Conservation (phyloP, 2,113 vertebrate species). For the Epinephelus moara region DNA sequence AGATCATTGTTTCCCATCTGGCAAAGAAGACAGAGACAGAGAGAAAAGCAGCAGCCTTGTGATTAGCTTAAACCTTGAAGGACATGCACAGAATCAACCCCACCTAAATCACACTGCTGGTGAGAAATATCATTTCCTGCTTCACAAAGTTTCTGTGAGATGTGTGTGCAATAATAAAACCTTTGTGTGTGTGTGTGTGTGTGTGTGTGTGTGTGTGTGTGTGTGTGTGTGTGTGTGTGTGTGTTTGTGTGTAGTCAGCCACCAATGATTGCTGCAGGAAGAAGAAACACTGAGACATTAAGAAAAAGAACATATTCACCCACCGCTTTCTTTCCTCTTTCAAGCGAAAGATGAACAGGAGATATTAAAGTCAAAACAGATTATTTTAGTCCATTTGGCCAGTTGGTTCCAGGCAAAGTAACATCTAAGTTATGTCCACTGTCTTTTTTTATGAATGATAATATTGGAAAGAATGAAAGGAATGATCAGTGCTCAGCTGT, state of each 20-base stretch:
- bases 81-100: slow-evolving; percentile 65
- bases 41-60: slow-evolving; percentile 5
- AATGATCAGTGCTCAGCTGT: not conserved
- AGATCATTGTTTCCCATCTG: slow-evolving; percentile 57
- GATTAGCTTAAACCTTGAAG: slow-evolving; percentile 68
- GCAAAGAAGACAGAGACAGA: slow-evolving; percentile 3
- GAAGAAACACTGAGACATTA: slow-evolving; percentile 8
- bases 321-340: not conserved
- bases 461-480: not conserved
- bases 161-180: slow-evolving; percentile 47
- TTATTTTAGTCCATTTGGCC: not conserved
- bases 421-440: not conserved
- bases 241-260: not conserved
- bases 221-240: not conserved
- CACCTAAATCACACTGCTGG: slow-evolving; percentile 64
- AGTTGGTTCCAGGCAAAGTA: not conserved
- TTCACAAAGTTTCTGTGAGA: slow-evolving; percentile 53
- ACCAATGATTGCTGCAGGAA: not conserved
- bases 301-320: not conserved
- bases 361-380: not conserved
- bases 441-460: not conserved
- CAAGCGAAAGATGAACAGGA: not conserved
- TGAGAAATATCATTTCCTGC: slow-evolving; percentile 67
- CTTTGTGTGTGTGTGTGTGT: slow-evolving; percentile 1
- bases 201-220: slow-evolving; percentile 12